phyloP scores from a whole-genome alignment of 1,140 invertebrate species.

The Bombyx mandarina region DNA sequence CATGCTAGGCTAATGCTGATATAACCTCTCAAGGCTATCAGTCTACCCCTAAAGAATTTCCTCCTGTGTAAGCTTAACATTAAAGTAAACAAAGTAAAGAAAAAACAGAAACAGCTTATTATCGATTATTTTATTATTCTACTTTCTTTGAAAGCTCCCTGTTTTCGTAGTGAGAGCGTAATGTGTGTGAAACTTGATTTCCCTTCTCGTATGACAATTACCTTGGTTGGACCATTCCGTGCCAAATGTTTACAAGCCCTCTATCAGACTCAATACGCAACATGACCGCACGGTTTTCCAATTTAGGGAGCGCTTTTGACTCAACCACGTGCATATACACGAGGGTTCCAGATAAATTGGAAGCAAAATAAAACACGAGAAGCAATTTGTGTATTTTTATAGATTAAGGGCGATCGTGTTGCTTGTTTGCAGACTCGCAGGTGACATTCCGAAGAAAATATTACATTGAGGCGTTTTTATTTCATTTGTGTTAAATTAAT shows the following conservation, averaged over 20 bases:
- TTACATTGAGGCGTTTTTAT: conserved; percentile 5
- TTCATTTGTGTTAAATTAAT: neutral
- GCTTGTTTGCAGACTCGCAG: conserved; percentile 60
- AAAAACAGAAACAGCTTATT: no score
- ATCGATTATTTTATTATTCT: no score
- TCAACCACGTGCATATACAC: neutral
- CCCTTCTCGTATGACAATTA: conserved; percentile 59
- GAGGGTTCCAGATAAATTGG: conserved; percentile 1
- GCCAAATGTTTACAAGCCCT: conserved; percentile 63
- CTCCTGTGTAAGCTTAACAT: no score
- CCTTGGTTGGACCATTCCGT: conserved; percentile 15
- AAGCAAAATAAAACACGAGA: conserved; percentile 6
- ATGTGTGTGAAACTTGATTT: conserved; percentile 8
- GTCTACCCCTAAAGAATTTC: no score
- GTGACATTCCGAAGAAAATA: conserved; percentile 37
- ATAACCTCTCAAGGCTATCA: no score
- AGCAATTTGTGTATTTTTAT: conserved; percentile 48
- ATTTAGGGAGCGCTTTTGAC: conserved; percentile 6
- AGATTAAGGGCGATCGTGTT: conserved; percentile 43
- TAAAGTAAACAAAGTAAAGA: no score
- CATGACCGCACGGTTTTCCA: conserved; percentile 25
- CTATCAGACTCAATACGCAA: conserved; percentile 57
- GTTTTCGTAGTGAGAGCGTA: no score
- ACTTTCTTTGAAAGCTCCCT: no score
- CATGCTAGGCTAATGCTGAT: no score